phyloP scores from a whole-genome alignment of 2,113 vertebrate species.

The Passer montanus region DNA sequence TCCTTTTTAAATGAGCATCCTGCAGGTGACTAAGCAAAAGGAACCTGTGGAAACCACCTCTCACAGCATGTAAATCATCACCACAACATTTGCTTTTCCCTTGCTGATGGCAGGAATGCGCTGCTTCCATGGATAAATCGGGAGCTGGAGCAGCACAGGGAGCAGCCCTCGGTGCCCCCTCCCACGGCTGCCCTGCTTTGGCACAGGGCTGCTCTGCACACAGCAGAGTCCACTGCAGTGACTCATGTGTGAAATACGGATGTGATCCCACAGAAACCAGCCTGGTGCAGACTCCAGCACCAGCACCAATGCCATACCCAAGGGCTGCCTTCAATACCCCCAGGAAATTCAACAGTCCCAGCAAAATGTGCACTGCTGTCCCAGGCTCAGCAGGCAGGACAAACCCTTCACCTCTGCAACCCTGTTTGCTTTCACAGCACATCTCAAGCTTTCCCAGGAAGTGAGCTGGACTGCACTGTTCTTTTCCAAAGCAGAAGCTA shows the following conservation, averaged over 20 bases:
- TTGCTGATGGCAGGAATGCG: background rate
- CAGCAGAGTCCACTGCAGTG: fast-evolving
- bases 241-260: background rate
- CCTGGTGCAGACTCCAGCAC: fast-evolving
- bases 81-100: background rate
- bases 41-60: background rate
- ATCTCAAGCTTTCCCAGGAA: background rate
- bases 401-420: background rate
- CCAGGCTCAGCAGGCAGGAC: background rate
- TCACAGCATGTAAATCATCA: background rate
- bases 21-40: background rate
- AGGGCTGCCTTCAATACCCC: fast-evolving
- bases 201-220: fast-evolving
- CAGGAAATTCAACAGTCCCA: background rate
- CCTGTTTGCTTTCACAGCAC: background rate
- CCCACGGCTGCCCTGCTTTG: background rate
- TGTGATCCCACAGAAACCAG: background rate
- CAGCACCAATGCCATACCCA: fast-evolving
- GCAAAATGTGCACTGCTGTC: background rate
- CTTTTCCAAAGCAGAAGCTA: background rate
- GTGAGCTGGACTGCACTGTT: background rate
- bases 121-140: background rate
- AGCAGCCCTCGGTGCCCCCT: background rate
- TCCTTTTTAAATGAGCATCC: background rate
- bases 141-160: fast-evolving